Conservation (phyloP, 2,888 invertebrate genomes). For the Tachina fera region DNA sequence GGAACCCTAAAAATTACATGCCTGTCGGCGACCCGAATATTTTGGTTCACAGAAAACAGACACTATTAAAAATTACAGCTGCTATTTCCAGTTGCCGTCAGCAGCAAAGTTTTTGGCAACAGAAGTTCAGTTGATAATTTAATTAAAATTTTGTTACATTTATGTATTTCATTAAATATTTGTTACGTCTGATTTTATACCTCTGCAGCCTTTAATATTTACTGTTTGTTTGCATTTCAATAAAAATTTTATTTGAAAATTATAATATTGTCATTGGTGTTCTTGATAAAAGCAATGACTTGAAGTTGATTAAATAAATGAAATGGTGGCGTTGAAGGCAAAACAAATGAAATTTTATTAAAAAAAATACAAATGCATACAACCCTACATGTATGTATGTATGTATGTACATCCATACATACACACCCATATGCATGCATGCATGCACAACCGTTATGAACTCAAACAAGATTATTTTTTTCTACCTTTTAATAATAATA, state of each 20-base stretch:
- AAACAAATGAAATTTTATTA: conserved; percentile 33
- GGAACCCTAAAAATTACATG: too few species aligned
- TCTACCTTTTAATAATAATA: too few species aligned
- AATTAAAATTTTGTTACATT: background rate
- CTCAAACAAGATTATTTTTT: too few species aligned
- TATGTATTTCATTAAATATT: background rate
- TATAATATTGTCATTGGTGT: background rate
- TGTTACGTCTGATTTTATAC: background rate
- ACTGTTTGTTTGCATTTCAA: conserved; percentile 19
- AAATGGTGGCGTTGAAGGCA: conserved; percentile 23
- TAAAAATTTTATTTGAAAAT: conserved; percentile 30
- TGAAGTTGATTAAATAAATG: background rate
- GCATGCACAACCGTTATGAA: background rate
- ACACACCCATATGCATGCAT: background rate
- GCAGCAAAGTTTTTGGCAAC: too few species aligned
- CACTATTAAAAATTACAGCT: too few species aligned
- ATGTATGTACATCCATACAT: too few species aligned
- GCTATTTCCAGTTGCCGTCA: too few species aligned
- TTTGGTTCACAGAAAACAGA: too few species aligned
- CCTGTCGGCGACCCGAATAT: too few species aligned
- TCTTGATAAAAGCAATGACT: conserved; percentile 1
- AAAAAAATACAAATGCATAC: conserved; percentile 5
- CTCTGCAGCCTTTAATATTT: background rate
- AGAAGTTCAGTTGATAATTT: background rate
- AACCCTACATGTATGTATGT: background rate